Evolutionary conservation across 2,888 invertebrate genomes (phyloP), one percentile per base, ranked within the genome.

Genomic region (Ypsolopha sequella): DNA sequence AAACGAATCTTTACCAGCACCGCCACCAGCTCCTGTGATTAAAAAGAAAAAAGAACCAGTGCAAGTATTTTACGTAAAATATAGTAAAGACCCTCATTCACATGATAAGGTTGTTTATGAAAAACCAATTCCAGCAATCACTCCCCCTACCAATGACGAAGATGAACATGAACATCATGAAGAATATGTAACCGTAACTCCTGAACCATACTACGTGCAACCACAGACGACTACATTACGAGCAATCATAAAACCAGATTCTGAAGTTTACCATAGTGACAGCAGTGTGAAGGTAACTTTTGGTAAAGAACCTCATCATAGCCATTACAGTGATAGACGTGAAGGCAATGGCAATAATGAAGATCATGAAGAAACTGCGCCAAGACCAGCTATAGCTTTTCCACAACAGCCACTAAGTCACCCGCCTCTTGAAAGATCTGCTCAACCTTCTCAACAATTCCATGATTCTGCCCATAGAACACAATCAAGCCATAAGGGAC

Each of bases 21-120:
- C 89, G 6, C 89, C 90, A 1, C 81, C 88, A 7, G 88, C 87
- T 2, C 85, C 87, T 11, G 74, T 88, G 10, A 74, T 62, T 10
- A 85, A 85, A 61, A 86, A 82, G 63, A 87, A 88, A 57, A 95
- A 94, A 66, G 95, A 95, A 68, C 94, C 95, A 35, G 94, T 95
- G 41, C 95, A 96, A 64, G 96, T 96, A 0, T 96, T 95, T 70
- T 96, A 95, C 67, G 95, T 96, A 0, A 95, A 95, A 75, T 96
- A 96, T 68, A 94, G 95, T 68, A 95, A 95, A 71, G 94, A 95
- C 64, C 93, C 93, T 10, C 88, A 90, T 58, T 89, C 91, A 0
- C 90, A 92, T 59, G 89, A 92, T 48, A 91, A 92, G 58, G 89
- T 95, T 9, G 89, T 95, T 50, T 92, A 95, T 67, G 95, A 95